phyloP scores from a whole-genome alignment of 2,888 invertebrate genomes.

The Brachylomia viminalis region DNA sequence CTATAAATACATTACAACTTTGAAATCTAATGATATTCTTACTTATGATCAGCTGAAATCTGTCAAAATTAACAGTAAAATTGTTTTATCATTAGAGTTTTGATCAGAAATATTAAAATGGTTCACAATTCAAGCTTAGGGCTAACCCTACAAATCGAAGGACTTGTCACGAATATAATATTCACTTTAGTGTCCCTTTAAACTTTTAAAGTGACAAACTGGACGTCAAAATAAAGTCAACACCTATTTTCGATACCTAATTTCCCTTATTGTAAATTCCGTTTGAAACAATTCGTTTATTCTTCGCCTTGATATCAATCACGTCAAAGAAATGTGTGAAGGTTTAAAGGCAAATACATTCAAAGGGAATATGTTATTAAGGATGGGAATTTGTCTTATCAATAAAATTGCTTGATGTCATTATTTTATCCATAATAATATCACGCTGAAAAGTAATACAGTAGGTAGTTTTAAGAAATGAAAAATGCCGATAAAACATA shows the following conservation, averaged over 20 bases:
- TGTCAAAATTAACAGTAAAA: not conserved
- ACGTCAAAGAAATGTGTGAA: conserved; percentile 43
- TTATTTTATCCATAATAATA: not conserved
- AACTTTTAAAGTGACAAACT: conserved; percentile 63
- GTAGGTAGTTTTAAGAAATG: not conserved
- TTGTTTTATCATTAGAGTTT: not conserved
- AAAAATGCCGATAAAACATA: not conserved
- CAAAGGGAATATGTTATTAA: conserved; percentile 24
- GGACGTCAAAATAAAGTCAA: conserved; percentile 63
- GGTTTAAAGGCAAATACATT: conserved; percentile 23
- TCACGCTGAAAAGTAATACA: not conserved
- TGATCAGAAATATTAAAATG: not conserved
- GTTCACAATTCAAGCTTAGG: not conserved
- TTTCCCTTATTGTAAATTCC: conserved; percentile 59
- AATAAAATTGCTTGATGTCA: not conserved
- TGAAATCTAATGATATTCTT: not conserved
- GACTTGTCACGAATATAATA: conserved; percentile 54
- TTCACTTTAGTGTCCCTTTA: conserved; percentile 64
- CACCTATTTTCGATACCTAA: conserved; percentile 62
- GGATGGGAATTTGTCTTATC: not conserved
- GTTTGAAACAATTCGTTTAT: conserved; percentile 51
- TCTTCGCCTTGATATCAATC: conserved; percentile 47
- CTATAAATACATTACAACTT: not conserved
- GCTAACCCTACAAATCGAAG: conserved; percentile 54
- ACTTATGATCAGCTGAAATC: not conserved